Conservation (phyloP, 2,888 invertebrate genomes). For the Deroplatys truncata region DNA sequence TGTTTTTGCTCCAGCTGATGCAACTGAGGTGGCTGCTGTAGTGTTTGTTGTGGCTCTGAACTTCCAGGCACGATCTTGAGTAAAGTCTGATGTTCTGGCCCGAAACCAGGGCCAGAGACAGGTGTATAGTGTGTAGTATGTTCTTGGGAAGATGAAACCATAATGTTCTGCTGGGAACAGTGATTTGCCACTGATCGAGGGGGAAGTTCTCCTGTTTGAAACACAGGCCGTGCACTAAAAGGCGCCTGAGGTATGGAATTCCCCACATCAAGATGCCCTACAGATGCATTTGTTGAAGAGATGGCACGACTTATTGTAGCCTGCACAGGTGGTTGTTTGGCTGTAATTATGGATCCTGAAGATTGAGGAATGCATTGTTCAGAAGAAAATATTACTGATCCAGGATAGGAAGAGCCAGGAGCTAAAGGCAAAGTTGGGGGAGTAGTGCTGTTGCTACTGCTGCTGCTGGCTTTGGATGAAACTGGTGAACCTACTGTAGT, state of each 20-base stretch:
- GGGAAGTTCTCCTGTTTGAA: slow-evolving; percentile 11
- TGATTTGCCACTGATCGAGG: slow-evolving; percentile 7
- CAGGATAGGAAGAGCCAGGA: slow-evolving; percentile 20
- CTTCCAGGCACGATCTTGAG: slow-evolving; percentile 45
- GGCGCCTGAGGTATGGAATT: neutral
- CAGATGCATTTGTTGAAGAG: slow-evolving; percentile 2
- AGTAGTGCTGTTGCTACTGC: slow-evolving; percentile 49
- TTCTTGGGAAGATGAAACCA: slow-evolving; percentile 24
- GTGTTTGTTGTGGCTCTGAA: slow-evolving; percentile 36
- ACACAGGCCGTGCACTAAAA: slow-evolving; percentile 18
- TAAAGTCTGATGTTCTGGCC: slow-evolving; percentile 33
- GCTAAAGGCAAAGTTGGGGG: slow-evolving; percentile 28
- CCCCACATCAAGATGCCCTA: slow-evolving; percentile 14
- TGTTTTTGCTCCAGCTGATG: slow-evolving; percentile 26
- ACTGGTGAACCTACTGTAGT: slow-evolving; percentile 74
- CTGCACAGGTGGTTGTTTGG: slow-evolving; percentile 19
- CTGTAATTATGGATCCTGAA: slow-evolving; percentile 18
- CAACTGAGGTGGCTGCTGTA: slow-evolving; percentile 33
- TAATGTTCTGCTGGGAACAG: slow-evolving; percentile 18
- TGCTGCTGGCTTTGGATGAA: slow-evolving; percentile 56
- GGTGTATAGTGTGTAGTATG: slow-evolving; percentile 19
- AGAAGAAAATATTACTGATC: slow-evolving; percentile 17
- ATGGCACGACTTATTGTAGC: neutral
- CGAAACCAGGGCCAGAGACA: slow-evolving; percentile 10
- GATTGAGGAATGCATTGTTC: slow-evolving; percentile 27